Evolutionary conservation across 37 sponge, comb jelly and placozoan genomes (phyloP), one percentile per base, ranked within the genome.

Genomic region (Aplysina aerophoba): DNA sequence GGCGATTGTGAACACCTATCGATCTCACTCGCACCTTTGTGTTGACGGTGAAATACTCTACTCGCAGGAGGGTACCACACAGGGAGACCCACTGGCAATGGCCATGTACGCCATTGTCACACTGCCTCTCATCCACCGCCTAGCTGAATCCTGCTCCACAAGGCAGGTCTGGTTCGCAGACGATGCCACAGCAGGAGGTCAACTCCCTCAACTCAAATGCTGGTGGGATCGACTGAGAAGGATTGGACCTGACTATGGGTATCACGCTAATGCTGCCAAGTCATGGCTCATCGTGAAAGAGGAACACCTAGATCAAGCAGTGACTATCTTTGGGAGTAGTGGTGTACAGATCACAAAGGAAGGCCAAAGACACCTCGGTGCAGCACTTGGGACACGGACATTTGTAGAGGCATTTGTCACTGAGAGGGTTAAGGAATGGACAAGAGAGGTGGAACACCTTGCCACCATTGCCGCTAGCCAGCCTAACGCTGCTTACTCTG

Each of bases 81-180:
- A 63, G 28, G 65, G 65, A 11, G 12, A 63, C 65, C 65, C 65
- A 13, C 13, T 63, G 28, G 65, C 65, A 25, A 63, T 63, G 65
- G 65, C 65, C 5, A 14, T 4, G 65, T 63, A 11, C 28, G 65
- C 65, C 65, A 6, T 11, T 30, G 65, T 25, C 24, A 28, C 3
- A 30, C 65, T 63, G 24, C 65, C 65, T 30, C 28, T 63, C 24
- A 63, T 63, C 8, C 65, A 63, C 28, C 4, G 65, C 28, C 65
- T 63, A 30, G n/a, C n/a, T n/a, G n/a, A n/a, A n/a, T n/a, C n/a
- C n/a, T n/a, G n/a, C n/a, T 63, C 13, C 65, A 11, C 12, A 25
- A 63, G 28, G 24, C 65, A 63, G 65, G 65, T 63, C 4, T 63
- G 65, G 65, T 63, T 30, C 65, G 65, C 4, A 63, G 65, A 63